Evolutionary conservation across 2,888 invertebrate genomes (phyloP).

Genomic region (Tipula confusa): DNA sequence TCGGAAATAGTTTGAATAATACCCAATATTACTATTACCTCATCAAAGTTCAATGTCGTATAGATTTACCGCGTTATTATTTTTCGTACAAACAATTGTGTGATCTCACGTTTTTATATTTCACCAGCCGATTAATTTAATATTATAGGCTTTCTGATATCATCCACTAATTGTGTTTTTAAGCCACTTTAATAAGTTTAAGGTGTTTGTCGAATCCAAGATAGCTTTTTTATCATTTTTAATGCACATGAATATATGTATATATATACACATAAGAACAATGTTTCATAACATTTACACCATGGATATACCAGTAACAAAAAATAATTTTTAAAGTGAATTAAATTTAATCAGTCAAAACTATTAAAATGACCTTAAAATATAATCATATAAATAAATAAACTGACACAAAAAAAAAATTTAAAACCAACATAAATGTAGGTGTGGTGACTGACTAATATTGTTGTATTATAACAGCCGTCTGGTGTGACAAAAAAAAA

Average conservation of each 20-base stretch:
- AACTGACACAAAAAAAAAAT: background rate
- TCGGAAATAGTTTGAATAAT: too few species aligned
- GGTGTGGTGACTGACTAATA: constrained; percentile 20
- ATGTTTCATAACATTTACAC: background rate
- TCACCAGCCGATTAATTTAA: too few species aligned
- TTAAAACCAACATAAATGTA: constrained; percentile 5
- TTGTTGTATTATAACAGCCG: too few species aligned
- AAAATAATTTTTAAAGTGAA: background rate
- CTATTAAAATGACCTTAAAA: constrained; percentile 21
- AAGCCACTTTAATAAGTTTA: too few species aligned
- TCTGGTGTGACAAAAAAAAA: constrained; percentile 15
- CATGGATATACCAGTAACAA: background rate
- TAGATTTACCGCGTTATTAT: too few species aligned
- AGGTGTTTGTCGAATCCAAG: too few species aligned
- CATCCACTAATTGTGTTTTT: too few species aligned
- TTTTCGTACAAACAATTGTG: too few species aligned
- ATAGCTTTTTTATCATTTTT: background rate
- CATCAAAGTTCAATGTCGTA: too few species aligned
- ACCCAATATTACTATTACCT: too few species aligned
- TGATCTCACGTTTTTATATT: too few species aligned
- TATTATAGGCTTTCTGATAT: too few species aligned
- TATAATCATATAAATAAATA: background rate
- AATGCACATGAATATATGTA: background rate
- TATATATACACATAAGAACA: background rate
- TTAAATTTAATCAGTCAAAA: constrained; percentile 20